Conservation (phyloP, 2,113 vertebrate genomes). For the Siniperca chuatsi region DNA sequence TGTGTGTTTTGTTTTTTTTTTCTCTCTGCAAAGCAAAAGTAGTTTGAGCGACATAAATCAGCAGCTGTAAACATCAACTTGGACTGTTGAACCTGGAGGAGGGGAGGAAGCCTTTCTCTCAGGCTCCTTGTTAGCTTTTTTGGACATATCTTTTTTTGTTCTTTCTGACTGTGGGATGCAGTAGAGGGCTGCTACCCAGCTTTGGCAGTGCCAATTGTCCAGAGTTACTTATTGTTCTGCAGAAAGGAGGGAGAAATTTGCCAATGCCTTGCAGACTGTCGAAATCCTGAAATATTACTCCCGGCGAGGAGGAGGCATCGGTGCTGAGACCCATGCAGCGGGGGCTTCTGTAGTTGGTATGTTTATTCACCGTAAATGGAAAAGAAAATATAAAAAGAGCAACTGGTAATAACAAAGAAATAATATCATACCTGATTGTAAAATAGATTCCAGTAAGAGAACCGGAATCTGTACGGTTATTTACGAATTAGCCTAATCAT, state of each 20-base stretch:
- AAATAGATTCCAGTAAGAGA: slow-evolving; percentile 8
- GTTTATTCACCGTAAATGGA: slow-evolving; percentile 63
- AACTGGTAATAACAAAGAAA: background rate
- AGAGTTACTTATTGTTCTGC: slow-evolving; percentile 33
- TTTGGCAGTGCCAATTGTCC: slow-evolving; percentile 14
- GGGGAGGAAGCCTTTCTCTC: slow-evolving; percentile 49
- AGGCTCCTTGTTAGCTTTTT: slow-evolving; percentile 31
- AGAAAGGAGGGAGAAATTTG: slow-evolving; percentile 35
- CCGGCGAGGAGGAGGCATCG: slow-evolving; percentile 65
- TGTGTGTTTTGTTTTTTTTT: slow-evolving; percentile 8
- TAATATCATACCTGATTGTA: slow-evolving; percentile 6
- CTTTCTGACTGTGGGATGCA: slow-evolving; percentile 54
- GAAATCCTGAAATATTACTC: slow-evolving; percentile 68
- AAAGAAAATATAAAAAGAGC: slow-evolving; percentile 24
- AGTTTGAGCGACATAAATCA: slow-evolving; percentile 51
- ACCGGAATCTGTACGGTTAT: slow-evolving; percentile 34
- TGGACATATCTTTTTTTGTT: slow-evolving; percentile 39
- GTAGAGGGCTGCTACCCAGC: slow-evolving; percentile 34
- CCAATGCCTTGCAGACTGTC: slow-evolving; percentile 63
- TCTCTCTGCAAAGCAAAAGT: slow-evolving; percentile 40
- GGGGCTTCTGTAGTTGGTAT: slow-evolving; percentile 73
- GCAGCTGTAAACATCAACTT: slow-evolving; percentile 56
- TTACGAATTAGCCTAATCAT: slow-evolving; percentile 65
- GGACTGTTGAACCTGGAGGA: slow-evolving; percentile 70
- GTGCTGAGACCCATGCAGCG: slow-evolving; percentile 60